Conservation (phyloP, 2,113 vertebrate genomes). For the Perognathus longimembris region DNA sequence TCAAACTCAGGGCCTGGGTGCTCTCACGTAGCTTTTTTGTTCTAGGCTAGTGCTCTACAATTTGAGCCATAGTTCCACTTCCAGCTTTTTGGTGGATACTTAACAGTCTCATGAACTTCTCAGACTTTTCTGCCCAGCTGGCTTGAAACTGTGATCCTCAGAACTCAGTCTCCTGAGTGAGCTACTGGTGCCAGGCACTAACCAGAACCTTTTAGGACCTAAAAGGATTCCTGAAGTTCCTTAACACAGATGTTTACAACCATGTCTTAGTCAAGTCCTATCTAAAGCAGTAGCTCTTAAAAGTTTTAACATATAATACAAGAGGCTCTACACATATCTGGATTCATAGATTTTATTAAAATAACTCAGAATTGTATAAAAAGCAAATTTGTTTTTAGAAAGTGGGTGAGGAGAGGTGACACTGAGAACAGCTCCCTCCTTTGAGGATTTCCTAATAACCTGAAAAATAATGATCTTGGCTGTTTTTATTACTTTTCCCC, state of each 20-base stretch:
- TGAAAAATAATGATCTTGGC: neutral
- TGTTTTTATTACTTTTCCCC: neutral
- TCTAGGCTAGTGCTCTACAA: no score
- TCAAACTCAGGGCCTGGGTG: no score
- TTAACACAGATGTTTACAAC: neutral
- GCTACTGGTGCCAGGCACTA: no score
- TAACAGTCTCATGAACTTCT: no score
- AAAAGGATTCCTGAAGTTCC: neutral
- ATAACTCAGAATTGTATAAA: neutral
- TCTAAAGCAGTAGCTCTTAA: slow-evolving; percentile 5
- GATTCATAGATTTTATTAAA: neutral
- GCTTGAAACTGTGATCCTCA: no score
- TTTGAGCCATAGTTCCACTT: no score
- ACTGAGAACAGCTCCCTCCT: neutral
- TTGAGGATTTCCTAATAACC: neutral
- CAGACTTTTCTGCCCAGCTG: no score
- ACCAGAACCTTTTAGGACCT: neutral
- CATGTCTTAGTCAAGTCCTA: neutral
- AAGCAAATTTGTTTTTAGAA: neutral
- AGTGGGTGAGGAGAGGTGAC: neutral
- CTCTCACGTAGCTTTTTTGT: no score
- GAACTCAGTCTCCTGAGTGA: no score
- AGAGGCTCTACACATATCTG: neutral
- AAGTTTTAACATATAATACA: neutral
- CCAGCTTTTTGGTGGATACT: no score